Evolutionary conservation across 2,888 invertebrate genomes (phyloP), one percentile per base, ranked within the genome.

Genomic region (Mythimna vitellina): DNA sequence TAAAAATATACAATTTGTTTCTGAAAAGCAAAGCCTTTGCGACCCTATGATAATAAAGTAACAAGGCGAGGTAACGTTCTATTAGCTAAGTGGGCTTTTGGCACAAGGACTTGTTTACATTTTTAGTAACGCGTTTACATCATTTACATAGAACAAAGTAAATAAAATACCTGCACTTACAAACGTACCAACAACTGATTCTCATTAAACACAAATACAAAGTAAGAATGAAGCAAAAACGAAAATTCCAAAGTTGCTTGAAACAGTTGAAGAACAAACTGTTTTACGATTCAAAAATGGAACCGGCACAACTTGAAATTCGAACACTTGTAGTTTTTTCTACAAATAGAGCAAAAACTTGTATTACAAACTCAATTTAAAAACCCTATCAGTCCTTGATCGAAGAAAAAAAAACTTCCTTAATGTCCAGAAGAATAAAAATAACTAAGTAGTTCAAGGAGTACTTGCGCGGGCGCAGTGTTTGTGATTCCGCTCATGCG

Each of bases 401-500:
- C 84, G 61, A 81, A 71, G 54, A 60, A 60, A 66, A 78, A 20
- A 29, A 20, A 69, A 83, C 87, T 87, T 87, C 88, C 88, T 86
- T 74, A 78, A 78, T 78, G 67, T 82, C 81, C 82, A 84, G 82
- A 83, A 83, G 78, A 69, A 67, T 78, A 78, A 82, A 79, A 90
- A 89, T 85, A 92, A 90, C 70, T 91, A 90, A 90, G 72, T 91
- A 90, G 90, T 89, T 88, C 90, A 91, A 88, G 89, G 86, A 86
- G 87, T 86, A 80, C 76, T 72, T 86, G 91, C 91, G 91, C 90
- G 78, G 80, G 88, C 90, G 91, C 92, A 90, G 76, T 81, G 85
- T 90, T 95, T 93, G 88, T 89, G 86, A 95, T 95, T 93, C 95
- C 84, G 82, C 88, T 90, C 94, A 91, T 92, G 95, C 87, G 85